Conservation (phyloP, 2,888 invertebrate species). For the Ceriagrion tenellum region DNA sequence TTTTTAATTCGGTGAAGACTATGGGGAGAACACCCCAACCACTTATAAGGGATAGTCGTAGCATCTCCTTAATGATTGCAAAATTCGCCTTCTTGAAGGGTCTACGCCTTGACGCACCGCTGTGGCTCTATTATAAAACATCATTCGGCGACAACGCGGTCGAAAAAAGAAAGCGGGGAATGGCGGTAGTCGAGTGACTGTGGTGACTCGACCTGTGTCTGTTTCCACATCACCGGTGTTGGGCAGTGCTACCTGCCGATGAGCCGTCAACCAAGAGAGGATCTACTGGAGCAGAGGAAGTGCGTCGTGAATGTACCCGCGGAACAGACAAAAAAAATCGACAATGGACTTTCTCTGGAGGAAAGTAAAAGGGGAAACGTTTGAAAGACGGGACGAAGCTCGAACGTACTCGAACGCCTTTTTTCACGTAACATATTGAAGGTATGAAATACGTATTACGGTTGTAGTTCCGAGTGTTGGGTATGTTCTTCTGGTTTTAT, state of each 20-base stretch:
- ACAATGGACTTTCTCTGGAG: conserved; percentile 39
- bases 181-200: neutral
- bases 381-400: neutral
- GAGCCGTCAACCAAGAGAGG: neutral
- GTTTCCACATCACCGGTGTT: neutral
- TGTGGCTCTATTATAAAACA: neutral
- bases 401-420: conserved; percentile 46
- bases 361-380: conserved; percentile 58
- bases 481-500: neutral
- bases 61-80: neutral
- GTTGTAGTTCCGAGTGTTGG: neutral
- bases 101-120: neutral
- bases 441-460: neutral
- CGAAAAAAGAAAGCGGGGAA: neutral
- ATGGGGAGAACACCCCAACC: neutral
- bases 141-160: neutral
- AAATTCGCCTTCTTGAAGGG: neutral
- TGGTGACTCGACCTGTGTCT: neutral
- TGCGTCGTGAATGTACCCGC: conserved; percentile 50
- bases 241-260: conserved; percentile 49
- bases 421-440: neutral
- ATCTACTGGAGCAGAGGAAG: conserved; percentile 2
- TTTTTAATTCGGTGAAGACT: neutral
- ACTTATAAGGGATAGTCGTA: neutral
- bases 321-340: neutral